phyloP scores from a whole-genome alignment of 2,113 vertebrate species.

The Austrofundulus limnaeus region DNA sequence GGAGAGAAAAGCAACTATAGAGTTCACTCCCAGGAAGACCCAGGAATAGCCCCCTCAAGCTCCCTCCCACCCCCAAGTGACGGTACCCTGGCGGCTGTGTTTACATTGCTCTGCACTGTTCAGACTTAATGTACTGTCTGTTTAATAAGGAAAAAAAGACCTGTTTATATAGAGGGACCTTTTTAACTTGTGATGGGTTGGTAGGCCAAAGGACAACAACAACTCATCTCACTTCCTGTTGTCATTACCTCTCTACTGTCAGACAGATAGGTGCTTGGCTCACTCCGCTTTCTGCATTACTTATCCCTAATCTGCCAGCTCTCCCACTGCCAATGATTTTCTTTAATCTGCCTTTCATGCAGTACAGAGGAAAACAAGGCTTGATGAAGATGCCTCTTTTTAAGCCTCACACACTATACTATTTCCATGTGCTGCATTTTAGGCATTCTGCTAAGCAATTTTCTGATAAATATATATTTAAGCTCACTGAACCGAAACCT shows the following conservation, averaged over 20 bases:
- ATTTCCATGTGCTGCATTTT: conserved; percentile 66
- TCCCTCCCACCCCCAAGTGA: not conserved
- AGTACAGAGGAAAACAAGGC: conserved; percentile 44
- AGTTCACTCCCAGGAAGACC: conserved; percentile 66
- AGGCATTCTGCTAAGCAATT: conserved; percentile 61
- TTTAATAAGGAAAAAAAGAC: conserved; percentile 72
- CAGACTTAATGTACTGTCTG: conserved; percentile 75
- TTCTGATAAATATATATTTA: conserved; percentile 57
- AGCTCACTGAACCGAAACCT: conserved; percentile 64
- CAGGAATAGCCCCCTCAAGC: conserved; percentile 41
- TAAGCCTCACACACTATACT: conserved; percentile 45
- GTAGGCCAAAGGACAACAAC: conserved; percentile 64
- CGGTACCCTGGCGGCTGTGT: conserved; percentile 72
- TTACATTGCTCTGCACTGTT: conserved; percentile 64
- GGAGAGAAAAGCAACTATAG: conserved; percentile 43
- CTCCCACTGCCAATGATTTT: conserved; percentile 32
- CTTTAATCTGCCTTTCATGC: conserved; percentile 31
- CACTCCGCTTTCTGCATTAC: conserved; percentile 41
- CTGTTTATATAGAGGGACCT: conserved; percentile 71
- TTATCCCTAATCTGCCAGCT: conserved; percentile 46
- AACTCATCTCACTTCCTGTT: conserved; percentile 74
- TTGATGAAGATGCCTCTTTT: conserved; percentile 42
- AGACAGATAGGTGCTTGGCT: conserved; percentile 59
- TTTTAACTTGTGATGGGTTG: conserved; percentile 68
- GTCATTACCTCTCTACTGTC: conserved; percentile 65